These are phyloP conservation scores for Clamator glandarius DNA, from an alignment of 2,797 vertebrate genomes.

Conservation along the genomic window DNA sequence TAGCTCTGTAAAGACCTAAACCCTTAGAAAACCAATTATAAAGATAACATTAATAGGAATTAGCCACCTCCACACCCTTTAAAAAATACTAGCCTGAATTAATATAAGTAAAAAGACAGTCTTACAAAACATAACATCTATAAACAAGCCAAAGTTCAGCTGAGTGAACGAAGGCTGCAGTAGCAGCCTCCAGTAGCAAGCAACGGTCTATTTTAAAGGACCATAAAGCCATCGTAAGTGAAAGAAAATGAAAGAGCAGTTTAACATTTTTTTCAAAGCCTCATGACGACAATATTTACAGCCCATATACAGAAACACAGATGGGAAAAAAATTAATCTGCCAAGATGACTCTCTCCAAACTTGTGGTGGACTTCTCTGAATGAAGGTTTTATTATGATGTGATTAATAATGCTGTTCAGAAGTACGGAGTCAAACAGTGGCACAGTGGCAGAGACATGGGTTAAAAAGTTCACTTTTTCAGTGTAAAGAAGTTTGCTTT, in stretches of 20 bases:
- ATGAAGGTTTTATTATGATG: not conserved
- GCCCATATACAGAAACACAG: not conserved
- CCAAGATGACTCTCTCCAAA: conserved; percentile 2
- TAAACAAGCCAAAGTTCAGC: not conserved
- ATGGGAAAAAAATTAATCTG: conserved; percentile 33
- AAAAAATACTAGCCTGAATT: not conserved
- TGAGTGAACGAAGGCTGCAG: not conserved
- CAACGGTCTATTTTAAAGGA: not conserved
- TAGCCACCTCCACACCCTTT: fast-evolving
- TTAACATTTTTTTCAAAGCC: not conserved
- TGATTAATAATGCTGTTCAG: not conserved
- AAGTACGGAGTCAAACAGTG: not conserved
- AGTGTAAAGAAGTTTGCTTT: not conserved
- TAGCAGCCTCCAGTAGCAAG: not conserved
- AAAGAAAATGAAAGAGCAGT: conserved; percentile 9
- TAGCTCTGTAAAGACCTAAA: not conserved
- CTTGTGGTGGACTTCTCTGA: not conserved
- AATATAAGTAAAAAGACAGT: not conserved
- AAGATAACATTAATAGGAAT: not conserved
- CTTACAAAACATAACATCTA: not conserved
- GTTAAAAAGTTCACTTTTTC: not conserved
- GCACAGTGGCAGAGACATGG: not conserved
- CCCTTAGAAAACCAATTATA: not conserved
- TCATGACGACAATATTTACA: conserved; percentile 27
- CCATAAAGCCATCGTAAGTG: not conserved